These are phyloP conservation scores for Stenoptilia bipunctidactyla DNA, from an alignment of 2,888 invertebrate species.

Conservation along the genomic window DNA sequence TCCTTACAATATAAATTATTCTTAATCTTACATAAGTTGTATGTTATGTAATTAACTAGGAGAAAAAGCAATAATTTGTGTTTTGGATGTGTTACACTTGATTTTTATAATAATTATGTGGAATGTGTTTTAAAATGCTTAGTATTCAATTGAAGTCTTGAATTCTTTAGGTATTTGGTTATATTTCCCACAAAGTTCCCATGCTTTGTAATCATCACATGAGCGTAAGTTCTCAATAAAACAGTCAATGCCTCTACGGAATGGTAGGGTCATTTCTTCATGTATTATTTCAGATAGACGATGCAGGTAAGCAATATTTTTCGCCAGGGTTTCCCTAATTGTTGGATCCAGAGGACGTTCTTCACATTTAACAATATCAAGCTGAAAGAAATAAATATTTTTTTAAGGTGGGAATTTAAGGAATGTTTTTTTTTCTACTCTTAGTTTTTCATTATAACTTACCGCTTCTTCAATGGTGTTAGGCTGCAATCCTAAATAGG, in stretches of 20 bases:
- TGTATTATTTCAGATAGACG: slow-evolving; percentile 54
- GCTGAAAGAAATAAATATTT: slow-evolving; percentile 30
- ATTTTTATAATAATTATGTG: no score
- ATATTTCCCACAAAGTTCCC: slow-evolving; percentile 55
- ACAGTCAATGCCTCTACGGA: slow-evolving; percentile 54
- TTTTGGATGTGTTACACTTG: no score
- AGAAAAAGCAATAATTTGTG: no score
- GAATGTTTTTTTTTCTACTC: no score
- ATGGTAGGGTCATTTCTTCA: slow-evolving; percentile 56
- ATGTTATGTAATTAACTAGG: no score
- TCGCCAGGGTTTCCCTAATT: slow-evolving; percentile 54
- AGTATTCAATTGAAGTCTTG: slow-evolving; percentile 59
- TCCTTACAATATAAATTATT: no score
- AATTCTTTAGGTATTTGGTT: slow-evolving; percentile 57
- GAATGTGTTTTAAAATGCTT: slow-evolving; percentile 15
- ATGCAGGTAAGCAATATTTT: slow-evolving; percentile 54
- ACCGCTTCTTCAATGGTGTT: slow-evolving; percentile 51
- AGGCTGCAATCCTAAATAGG: slow-evolving; percentile 50
- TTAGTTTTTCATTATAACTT: slow-evolving; percentile 13
- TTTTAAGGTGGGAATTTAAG: slow-evolving; percentile 4
- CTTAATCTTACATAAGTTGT: no score
- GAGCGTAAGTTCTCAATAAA: slow-evolving; percentile 51
- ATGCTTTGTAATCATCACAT: slow-evolving; percentile 59
- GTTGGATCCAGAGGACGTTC: slow-evolving; percentile 46
- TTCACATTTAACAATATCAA: slow-evolving; percentile 54